Evolutionary conservation across 2,797 vertebrate species (phyloP).

Genomic region (Momotus momota): DNA sequence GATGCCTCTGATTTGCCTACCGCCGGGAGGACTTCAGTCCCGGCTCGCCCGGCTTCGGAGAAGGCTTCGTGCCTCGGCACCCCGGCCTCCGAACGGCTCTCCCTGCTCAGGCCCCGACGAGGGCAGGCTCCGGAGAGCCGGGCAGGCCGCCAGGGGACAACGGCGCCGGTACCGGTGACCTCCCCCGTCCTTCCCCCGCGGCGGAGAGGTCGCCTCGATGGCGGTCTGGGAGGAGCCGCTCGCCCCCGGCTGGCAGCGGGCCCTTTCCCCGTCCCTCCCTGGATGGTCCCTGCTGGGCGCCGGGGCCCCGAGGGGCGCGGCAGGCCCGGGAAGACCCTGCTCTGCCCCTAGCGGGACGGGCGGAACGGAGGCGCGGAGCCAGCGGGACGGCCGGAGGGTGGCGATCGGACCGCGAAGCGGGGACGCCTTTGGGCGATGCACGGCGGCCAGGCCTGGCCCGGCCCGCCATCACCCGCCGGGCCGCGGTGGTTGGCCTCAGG

Average conservation of each 20-base stretch:
- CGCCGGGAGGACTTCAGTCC: neutral
- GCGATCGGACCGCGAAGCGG: neutral
- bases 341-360: too few relatives aligned
- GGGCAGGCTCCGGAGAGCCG: neutral
- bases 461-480: fast-evolving
- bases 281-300: neutral
- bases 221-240: neutral
- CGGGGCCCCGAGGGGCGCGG: neutral
- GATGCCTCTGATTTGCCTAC: too few relatives aligned
- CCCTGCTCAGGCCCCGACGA: too few relatives aligned
- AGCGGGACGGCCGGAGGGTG: neutral
- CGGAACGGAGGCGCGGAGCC: neutral
- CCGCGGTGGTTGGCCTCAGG: neutral
- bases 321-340: neutral
- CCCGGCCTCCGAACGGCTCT: neutral
- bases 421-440: neutral
- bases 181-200: too few relatives aligned
- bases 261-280: neutral
- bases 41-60: neutral
- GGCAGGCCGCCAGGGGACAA: neutral
- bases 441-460: neutral
- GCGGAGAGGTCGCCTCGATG: neutral
- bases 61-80: neutral
- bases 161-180: too few relatives aligned
- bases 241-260: too few relatives aligned